These are phyloP conservation scores for Muscidifurax raptorellus DNA, from an alignment of 1,140 invertebrate species.

Conservation along the genomic window DNA sequence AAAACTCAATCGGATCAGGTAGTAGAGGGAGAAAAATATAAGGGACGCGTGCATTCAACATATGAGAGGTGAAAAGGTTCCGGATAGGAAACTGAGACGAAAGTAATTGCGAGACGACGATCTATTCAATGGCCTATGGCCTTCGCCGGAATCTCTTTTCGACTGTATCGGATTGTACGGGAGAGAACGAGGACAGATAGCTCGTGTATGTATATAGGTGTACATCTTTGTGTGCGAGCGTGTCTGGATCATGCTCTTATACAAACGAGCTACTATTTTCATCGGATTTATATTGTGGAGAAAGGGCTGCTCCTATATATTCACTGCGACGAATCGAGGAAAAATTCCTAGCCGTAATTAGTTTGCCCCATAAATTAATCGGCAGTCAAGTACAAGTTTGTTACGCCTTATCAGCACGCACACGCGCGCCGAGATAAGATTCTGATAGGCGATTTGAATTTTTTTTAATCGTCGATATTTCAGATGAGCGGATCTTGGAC, in stretches of 20 bases:
- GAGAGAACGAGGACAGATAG: not conserved
- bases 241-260: not conserved
- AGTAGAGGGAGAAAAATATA: not conserved
- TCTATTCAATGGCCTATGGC: slow-evolving; percentile 32
- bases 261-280: not conserved
- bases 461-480: slow-evolving; percentile 9
- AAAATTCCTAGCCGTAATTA: slow-evolving; percentile 32
- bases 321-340: not conserved
- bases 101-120: slow-evolving; percentile 29
- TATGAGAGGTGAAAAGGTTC: not conserved
- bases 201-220: too few species aligned
- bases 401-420: not conserved
- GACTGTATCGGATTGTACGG: slow-evolving; percentile 11
- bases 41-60: not conserved
- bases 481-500: not conserved
- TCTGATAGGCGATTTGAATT: slow-evolving; percentile 25
- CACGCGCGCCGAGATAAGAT: not conserved
- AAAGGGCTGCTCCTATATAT: not conserved
- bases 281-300: too few species aligned
- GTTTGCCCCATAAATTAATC: slow-evolving; percentile 18
- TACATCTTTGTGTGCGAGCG: too few species aligned
- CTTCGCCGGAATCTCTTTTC: slow-evolving; percentile 22
- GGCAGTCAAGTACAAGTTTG: not conserved
- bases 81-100: slow-evolving; percentile 38
- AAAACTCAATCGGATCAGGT: not conserved